phyloP scores from a whole-genome alignment of 2,113 vertebrate genomes.

The Alligator mississippiensis region DNA sequence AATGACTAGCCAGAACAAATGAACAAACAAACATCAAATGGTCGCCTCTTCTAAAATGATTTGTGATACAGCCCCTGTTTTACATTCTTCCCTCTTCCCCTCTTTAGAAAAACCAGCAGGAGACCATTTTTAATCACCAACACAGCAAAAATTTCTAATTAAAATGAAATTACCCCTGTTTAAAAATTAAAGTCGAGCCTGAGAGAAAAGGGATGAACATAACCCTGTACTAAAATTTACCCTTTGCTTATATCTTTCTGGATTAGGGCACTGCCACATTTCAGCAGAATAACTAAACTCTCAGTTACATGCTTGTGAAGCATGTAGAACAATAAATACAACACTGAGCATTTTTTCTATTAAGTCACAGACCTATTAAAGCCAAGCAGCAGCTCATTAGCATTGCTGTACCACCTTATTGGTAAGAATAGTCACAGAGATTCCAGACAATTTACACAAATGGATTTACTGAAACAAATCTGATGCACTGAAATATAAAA shows the following conservation, averaged over 20 bases:
- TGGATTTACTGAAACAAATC: neutral
- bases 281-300: neutral
- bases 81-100: neutral
- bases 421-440: neutral
- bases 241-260: neutral
- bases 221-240: neutral
- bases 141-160: neutral
- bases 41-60: neutral
- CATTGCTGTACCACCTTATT: accelerated
- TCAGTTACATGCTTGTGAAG: neutral
- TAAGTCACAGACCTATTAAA: neutral
- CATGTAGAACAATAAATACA: neutral
- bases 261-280: neutral
- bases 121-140: neutral
- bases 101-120: neutral
- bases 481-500: neutral
- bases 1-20: neutral
- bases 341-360: neutral
- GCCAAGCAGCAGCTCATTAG: neutral
- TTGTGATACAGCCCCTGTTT: neutral
- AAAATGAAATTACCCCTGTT: neutral
- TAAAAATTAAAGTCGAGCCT: neutral
- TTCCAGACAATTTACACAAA: neutral
- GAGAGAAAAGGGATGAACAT: neutral
- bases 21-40: neutral